Evolutionary conservation across 2,113 vertebrate genomes (phyloP), one percentile per base, ranked within the genome.

Genomic region (Brachyhypopomus gauderio): DNA sequence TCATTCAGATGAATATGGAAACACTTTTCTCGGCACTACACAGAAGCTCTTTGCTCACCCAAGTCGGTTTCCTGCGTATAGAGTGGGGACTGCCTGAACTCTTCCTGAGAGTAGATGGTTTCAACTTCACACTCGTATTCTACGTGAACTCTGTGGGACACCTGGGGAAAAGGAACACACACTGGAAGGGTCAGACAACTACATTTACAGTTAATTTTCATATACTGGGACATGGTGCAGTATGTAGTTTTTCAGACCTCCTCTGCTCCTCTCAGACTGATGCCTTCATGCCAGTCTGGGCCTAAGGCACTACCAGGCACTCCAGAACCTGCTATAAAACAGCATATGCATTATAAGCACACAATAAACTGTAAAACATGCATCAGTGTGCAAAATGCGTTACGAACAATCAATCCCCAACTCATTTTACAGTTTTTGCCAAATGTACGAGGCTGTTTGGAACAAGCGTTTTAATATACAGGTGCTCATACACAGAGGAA

Each of bases 211-310:
- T 20, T 11, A 27, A 48, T 0, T 75, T 55, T 41, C 17, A 56
- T 22, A 16, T 14, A 25, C 48, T 69, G n/a, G 16, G 63, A 4
- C 12, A n/a, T 34, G 14, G 25, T 67, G 19, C 12, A 25, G 19
- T 71, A 8, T 23, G 38, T 34, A 4, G 16, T 41, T 64, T 23
- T 41, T 23, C 27, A 85, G 67, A 98, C 96, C 94, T 96, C 84
- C 88, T 95, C 89, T 75, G 93, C 86, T 85, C 97, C 98, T 93
- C 89, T 93, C 0, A 98, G 93, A 82, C 81, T 80, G 56, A 99
- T 90, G 23, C 94, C 96, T 80, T 95, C 94, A 0, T 99, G 97
- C 97, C 97, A 99, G 11, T 98, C 97, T 0, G 97, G 97, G 14
- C 98, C 97, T 17, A 99, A 91, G 11, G 98, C 97, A 80, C 96